Evolutionary conservation across 2,888 invertebrate genomes (phyloP).

Genomic region (Spialia ferax): DNA sequence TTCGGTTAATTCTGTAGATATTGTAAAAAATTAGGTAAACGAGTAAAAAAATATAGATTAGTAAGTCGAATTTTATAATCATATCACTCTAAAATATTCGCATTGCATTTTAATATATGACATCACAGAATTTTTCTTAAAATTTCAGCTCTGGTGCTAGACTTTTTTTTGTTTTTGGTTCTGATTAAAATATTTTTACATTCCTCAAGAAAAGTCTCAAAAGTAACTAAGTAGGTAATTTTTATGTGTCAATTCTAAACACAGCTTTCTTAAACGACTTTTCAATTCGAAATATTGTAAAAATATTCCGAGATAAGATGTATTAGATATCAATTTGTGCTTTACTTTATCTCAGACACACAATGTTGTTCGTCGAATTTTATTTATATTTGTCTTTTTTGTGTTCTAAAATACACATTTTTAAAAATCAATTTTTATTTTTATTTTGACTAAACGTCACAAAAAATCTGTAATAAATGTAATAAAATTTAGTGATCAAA

Average conservation of each 20-base stretch:
- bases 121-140: slow-evolving; percentile 47
- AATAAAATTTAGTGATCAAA: slow-evolving; percentile 52
- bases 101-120: slow-evolving; percentile 60
- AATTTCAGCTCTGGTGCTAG: slow-evolving; percentile 68
- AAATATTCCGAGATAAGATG: not conserved
- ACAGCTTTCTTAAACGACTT: no score
- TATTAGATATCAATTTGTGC: no score
- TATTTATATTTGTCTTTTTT: not conserved
- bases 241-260: not conserved
- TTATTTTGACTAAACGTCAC: not conserved
- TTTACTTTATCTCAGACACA: no score
- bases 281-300: no score
- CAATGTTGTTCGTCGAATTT: not conserved
- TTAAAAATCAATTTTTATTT: not conserved
- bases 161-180: slow-evolving; percentile 42
- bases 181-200: no score
- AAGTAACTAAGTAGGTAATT: no score
- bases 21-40: slow-evolving; percentile 80
- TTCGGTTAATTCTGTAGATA: slow-evolving; percentile 79
- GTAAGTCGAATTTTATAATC: slow-evolving; percentile 84
- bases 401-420: not conserved
- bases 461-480: slow-evolving; percentile 19
- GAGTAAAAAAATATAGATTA: slow-evolving; percentile 64
- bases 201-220: not conserved
- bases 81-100: slow-evolving; percentile 75